These are phyloP conservation scores for Nycticebus coucang DNA, from an alignment of 2,113 vertebrate genomes.

Conservation along the genomic window DNA sequence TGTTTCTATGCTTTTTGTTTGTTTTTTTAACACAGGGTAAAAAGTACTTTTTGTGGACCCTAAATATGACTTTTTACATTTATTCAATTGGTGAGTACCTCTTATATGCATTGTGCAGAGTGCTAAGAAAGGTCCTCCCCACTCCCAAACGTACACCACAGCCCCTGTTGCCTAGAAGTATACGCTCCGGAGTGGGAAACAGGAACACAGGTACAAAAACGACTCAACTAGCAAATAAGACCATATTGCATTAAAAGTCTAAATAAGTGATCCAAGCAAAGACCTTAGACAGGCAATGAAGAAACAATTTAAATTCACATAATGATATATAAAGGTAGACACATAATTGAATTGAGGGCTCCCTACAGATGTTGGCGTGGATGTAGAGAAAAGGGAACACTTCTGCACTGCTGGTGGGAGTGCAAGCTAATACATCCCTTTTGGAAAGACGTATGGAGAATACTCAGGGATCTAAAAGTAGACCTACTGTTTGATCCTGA, in stretches of 20 bases:
- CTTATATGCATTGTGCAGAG: not conserved
- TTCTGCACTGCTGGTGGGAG: too few species aligned
- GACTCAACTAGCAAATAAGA: not conserved
- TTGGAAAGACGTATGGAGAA: too few species aligned
- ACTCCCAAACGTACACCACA: not conserved
- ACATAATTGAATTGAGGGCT: not conserved
- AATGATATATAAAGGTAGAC: not conserved
- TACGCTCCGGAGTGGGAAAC: not conserved
- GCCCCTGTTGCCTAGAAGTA: not conserved
- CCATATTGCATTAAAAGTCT: not conserved
- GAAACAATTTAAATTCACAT: not conserved
- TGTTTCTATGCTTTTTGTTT: not conserved
- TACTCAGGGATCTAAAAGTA: too few species aligned
- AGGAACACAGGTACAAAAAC: not conserved
- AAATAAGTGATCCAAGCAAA: conserved; percentile 31
- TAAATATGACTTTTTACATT: not conserved
- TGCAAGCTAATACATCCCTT: too few species aligned
- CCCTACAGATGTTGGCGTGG: too few species aligned
- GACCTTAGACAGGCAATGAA: not conserved
- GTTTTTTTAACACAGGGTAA: conserved; percentile 39
- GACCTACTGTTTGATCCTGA: too few species aligned
- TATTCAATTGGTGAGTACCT: not conserved
- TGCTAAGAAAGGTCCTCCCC: not conserved
- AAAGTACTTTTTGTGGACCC: not conserved
- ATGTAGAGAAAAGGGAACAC: too few species aligned